A percentile compares a stretch with the other conserved stretches of the same genome.
Conservation (phyloP, 2,888 invertebrate species). For the Patella pellucida region DNA sequence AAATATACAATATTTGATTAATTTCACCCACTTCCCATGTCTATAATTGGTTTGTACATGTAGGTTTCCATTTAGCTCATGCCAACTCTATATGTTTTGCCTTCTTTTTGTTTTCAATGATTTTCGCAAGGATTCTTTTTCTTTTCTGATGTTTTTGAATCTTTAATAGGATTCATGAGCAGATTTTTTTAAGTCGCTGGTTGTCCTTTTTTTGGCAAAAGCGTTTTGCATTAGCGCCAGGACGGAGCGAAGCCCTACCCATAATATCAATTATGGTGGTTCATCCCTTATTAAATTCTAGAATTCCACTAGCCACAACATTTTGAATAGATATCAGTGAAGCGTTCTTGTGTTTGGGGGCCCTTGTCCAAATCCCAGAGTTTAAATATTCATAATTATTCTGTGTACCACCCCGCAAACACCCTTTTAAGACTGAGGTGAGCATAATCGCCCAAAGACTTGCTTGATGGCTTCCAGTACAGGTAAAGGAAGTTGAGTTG, state of each 20-base stretch:
- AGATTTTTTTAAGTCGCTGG: background rate
- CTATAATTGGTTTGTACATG: too few species aligned
- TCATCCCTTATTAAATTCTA: background rate
- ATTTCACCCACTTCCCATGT: too few species aligned
- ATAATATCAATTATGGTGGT: background rate
- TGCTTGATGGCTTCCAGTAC: background rate
- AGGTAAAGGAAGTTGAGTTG: background rate
- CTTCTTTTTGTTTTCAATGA: background rate
- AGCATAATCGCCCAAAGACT: background rate
- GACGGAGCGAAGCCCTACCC: background rate
- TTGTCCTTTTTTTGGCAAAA: background rate
- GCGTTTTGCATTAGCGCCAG: background rate
- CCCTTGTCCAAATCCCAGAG: too few species aligned
- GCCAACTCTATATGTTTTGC: background rate
- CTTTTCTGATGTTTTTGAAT: background rate
- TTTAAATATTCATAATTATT: too few species aligned
- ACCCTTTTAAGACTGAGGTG: background rate
- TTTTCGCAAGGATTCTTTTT: background rate
- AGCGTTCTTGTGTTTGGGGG: constrained; percentile 4
- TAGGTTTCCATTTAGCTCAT: too few species aligned
- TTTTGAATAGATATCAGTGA: background rate
- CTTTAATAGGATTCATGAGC: background rate
- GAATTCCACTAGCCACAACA: background rate
- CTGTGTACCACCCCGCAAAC: background rate
- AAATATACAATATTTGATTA: too few species aligned